phyloP scores from a whole-genome alignment of 2,113 vertebrate genomes.

The Poeciliopsis turrubarensis region DNA sequence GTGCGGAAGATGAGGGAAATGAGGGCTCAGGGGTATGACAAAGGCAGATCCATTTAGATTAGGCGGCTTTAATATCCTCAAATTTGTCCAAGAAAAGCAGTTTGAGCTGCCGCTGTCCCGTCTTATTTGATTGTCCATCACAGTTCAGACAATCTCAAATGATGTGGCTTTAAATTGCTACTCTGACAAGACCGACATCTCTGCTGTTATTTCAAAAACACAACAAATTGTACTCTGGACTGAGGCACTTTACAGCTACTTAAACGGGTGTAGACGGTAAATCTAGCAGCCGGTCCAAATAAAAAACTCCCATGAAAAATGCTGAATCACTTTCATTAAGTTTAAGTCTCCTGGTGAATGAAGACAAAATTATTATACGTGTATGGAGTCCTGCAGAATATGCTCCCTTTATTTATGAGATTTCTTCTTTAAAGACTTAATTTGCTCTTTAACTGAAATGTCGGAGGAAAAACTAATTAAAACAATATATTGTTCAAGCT shows the following conservation, averaged over 20 bases:
- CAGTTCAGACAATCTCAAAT: conserved; percentile 25
- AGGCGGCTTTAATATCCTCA: conserved; percentile 66
- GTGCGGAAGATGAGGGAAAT: background rate
- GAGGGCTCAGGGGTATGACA: conserved; percentile 43
- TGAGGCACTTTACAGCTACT: conserved; percentile 30
- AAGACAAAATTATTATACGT: conserved; percentile 28
- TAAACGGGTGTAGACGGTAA: conserved; percentile 20
- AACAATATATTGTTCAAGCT: background rate
- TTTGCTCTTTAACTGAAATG: conserved; percentile 25
- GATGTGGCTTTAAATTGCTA: conserved; percentile 38
- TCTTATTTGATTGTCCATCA: conserved; percentile 50
- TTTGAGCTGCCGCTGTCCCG: conserved; percentile 6
- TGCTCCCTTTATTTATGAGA: conserved; percentile 14
- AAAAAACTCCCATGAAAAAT: conserved; percentile 33
- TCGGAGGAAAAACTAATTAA: background rate
- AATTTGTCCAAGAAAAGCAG: conserved; percentile 58
- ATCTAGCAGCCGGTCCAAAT: conserved; percentile 24
- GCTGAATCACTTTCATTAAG: conserved; percentile 38
- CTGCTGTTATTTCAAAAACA: conserved; percentile 40
- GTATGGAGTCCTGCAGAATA: background rate
- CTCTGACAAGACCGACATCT: conserved; percentile 28
- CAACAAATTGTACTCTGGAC: conserved; percentile 39
- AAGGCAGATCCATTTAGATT: conserved; percentile 70
- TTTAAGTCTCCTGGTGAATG: conserved; percentile 20
- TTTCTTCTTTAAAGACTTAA: conserved; percentile 16